Evolutionary conservation across 2,113 vertebrate genomes (phyloP).

Genomic region (Myotis lucifugus): DNA sequence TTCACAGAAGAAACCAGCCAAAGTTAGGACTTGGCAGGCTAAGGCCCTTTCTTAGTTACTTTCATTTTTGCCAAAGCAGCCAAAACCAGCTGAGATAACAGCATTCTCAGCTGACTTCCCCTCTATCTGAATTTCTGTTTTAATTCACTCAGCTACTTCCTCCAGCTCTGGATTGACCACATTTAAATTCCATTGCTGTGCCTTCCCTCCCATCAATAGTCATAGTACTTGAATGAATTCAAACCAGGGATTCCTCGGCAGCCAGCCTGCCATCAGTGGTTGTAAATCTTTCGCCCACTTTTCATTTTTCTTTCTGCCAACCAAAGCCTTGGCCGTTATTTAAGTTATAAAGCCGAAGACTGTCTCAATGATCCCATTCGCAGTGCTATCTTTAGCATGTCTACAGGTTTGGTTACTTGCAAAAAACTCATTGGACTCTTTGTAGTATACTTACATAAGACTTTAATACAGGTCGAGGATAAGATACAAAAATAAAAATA

Average conservation of each 20-base stretch:
- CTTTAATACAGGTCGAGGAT: neutral
- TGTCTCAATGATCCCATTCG: neutral
- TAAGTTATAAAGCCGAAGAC: neutral
- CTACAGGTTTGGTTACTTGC: neutral
- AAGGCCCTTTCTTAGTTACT: neutral
- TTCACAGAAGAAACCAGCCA: neutral
- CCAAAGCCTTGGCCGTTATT: neutral
- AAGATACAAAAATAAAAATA: neutral
- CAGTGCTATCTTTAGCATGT: neutral
- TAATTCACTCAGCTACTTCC: neutral
- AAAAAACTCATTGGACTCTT: neutral
- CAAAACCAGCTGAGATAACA: neutral
- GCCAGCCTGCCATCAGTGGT: neutral
- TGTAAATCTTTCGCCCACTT: neutral
- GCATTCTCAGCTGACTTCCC: neutral
- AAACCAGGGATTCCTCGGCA: neutral
- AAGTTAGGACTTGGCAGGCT: neutral
- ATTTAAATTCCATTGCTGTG: neutral
- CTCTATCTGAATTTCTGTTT: neutral
- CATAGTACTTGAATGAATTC: neutral
- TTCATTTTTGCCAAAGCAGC: slow-evolving; percentile 15
- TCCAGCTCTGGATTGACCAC: neutral
- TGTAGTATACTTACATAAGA: neutral
- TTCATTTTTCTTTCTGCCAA: neutral
- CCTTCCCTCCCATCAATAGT: neutral